Evolutionary conservation across 2,888 invertebrate genomes (phyloP).

Genomic region (Eupithecia inturbata): DNA sequence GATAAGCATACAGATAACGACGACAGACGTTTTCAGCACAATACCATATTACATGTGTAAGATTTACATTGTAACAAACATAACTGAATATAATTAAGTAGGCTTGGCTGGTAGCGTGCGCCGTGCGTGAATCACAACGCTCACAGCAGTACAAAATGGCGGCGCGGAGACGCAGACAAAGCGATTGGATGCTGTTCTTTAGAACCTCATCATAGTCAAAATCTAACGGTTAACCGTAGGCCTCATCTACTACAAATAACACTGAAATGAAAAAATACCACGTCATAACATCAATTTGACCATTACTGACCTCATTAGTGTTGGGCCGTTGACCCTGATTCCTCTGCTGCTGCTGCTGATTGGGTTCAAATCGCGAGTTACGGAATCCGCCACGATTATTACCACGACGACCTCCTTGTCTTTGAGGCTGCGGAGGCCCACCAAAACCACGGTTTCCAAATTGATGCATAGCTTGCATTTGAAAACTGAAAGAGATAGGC

Average conservation of each 20-base stretch:
- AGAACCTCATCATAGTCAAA: neutral
- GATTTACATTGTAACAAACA: too few species aligned
- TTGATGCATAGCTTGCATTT: slow-evolving; percentile 78
- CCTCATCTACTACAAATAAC: neutral
- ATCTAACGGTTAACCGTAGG: neutral
- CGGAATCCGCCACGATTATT: slow-evolving; percentile 71
- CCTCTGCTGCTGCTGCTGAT: slow-evolving; percentile 53
- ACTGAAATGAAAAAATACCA: slow-evolving; percentile 1
- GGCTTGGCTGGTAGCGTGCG: neutral
- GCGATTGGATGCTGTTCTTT: neutral
- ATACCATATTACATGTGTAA: too few species aligned
- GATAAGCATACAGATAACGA: neutral
- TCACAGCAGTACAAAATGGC: slow-evolving; percentile 10
- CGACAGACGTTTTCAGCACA: neutral
- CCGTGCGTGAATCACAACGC: slow-evolving; percentile 5
- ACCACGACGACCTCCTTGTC: slow-evolving; percentile 73
- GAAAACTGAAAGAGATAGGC: slow-evolving; percentile 57
- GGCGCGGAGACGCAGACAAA: slow-evolving; percentile 7
- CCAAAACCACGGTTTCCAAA: slow-evolving; percentile 79
- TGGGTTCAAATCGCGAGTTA: slow-evolving; percentile 77
- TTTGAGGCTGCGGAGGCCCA: slow-evolving; percentile 78
- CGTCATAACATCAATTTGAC: slow-evolving; percentile 6
- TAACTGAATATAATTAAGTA: too few species aligned
- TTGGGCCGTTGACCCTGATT: slow-evolving; percentile 72
- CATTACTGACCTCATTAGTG: slow-evolving; percentile 51